A percentile compares a stretch with the other conserved stretches of the same genome.
Evolutionary conservation across 2,797 vertebrate species (phyloP).

Genomic region (Benthosema pterotum): DNA sequence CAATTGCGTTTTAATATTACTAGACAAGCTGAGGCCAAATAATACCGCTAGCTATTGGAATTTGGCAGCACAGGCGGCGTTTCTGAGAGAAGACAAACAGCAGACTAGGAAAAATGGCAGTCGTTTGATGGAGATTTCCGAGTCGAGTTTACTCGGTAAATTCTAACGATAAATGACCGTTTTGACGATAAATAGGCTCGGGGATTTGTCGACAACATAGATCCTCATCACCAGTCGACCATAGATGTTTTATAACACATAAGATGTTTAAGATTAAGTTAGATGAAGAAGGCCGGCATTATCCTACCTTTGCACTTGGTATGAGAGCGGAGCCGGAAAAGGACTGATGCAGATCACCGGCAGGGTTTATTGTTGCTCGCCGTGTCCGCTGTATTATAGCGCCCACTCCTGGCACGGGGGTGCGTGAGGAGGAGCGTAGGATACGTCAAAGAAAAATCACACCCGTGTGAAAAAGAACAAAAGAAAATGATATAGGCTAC

Average conservation of each 20-base stretch:
- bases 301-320: slow-evolving; percentile 75
- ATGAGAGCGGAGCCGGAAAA: slow-evolving; percentile 81
- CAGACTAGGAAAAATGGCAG: slow-evolving; percentile 45
- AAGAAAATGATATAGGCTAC: too few species aligned
- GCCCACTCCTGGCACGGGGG: slow-evolving; percentile 63
- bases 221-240: accelerated
- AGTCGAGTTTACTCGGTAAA: slow-evolving; percentile 8
- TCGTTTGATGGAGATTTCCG: slow-evolving; percentile 1
- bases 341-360: slow-evolving; percentile 60
- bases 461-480: too few species aligned
- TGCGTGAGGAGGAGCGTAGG: too few species aligned
- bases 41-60: neutral
- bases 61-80: too few species aligned
- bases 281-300: slow-evolving; percentile 55
- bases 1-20: accelerated
- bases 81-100: neutral
- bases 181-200: slow-evolving; percentile 34
- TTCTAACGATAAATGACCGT: slow-evolving; percentile 7
- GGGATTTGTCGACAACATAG: accelerated
- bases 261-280: slow-evolving; percentile 78
- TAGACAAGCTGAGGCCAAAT: neutral
- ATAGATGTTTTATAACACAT: neutral
- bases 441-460: too few species aligned
- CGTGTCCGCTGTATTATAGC: accelerated
- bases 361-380: slow-evolving; percentile 33